Conservation (phyloP, 2,797 vertebrate species). For the Amphiprion clarkii region DNA sequence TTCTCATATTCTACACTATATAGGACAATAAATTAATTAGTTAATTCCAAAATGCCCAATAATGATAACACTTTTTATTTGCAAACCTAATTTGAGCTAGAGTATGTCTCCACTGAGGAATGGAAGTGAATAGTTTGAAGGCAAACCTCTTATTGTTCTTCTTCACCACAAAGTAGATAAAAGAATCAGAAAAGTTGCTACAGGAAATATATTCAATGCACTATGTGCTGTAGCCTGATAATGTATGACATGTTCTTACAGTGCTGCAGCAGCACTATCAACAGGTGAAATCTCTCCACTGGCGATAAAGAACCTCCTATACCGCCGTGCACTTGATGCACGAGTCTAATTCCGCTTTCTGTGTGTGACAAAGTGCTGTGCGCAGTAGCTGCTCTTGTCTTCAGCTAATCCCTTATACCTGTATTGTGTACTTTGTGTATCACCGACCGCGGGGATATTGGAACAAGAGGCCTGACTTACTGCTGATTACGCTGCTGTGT, state of each 20-base stretch:
- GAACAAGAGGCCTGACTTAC: constrained; percentile 38
- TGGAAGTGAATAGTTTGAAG: too few species aligned
- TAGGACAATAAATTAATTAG: too few species aligned
- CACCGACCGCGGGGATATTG: constrained; percentile 31
- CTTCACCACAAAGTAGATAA: neutral
- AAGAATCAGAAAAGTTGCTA: neutral
- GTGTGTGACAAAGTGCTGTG: constrained; percentile 10
- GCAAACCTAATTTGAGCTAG: too few species aligned
- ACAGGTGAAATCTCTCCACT: constrained; percentile 20
- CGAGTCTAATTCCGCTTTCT: constrained; percentile 19
- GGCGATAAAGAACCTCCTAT: neutral
- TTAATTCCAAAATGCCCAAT: too few species aligned
- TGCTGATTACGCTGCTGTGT: constrained; percentile 59
- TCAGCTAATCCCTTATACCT: constrained; percentile 21
- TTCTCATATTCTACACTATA: too few species aligned
- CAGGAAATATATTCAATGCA: too few species aligned
- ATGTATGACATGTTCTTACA: neutral
- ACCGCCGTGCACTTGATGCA: too few species aligned
- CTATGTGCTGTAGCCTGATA: neutral
- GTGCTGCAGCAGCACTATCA: neutral
- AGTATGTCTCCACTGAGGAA: too few species aligned
- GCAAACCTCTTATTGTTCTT: too few species aligned
- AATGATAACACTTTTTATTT: too few species aligned
- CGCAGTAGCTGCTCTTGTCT: constrained; percentile 30
- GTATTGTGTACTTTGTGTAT: constrained; percentile 33